Base-by-base conservation (phyloP, 2,888 invertebrate genomes). In the Latheticus oryzae region DNA sequence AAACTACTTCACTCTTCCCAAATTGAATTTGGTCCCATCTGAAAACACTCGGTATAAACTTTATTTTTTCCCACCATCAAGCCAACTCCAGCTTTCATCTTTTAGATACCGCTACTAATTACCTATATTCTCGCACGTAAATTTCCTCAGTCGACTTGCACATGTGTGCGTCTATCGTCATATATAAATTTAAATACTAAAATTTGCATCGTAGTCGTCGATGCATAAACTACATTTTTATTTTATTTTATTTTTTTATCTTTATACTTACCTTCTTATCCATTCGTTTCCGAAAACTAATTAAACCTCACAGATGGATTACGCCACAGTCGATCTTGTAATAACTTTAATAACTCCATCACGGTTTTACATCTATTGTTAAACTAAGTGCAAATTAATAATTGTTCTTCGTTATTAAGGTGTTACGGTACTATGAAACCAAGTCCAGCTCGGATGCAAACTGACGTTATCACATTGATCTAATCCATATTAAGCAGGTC, bases 51-150 rank as follows among this genome's bases (percentile, higher is more conserved):
- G n/a, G n/a, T n/a, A n/a, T n/a, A n/a, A n/a, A n/a, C n/a, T n/a
- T n/a, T n/a, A n/a, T n/a, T n/a, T n/a, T n/a, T n/a, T n/a, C n/a
- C n/a, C n/a, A n/a, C n/a, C n/a, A n/a, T n/a, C n/a, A n/a, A n/a
- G n/a, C n/a, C n/a, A n/a, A n/a, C n/a, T n/a, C n/a, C n/a, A n/a
- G n/a, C n/a, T n/a, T 64, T 58, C 69, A 69, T 70, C 70, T 69
- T 69, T 70, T 72, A 69, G n/a, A n/a, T n/a, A n/a, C 61, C 72
- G 63, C 65, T 58, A 61, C 70, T 71, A 72, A 72, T 72, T 71
- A 69, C 66, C 67, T 65, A 64, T 58, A 52, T 64, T 57, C 59
- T 61, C 63, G 60, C 61, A 50, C 56, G 35, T 47, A 48, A 48
- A 48, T 48, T 48, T 35, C 19, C 33, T 35, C 21, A 28, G 13